phyloP scores from a whole-genome alignment of 2,888 invertebrate genomes.

The Thereva unica region DNA sequence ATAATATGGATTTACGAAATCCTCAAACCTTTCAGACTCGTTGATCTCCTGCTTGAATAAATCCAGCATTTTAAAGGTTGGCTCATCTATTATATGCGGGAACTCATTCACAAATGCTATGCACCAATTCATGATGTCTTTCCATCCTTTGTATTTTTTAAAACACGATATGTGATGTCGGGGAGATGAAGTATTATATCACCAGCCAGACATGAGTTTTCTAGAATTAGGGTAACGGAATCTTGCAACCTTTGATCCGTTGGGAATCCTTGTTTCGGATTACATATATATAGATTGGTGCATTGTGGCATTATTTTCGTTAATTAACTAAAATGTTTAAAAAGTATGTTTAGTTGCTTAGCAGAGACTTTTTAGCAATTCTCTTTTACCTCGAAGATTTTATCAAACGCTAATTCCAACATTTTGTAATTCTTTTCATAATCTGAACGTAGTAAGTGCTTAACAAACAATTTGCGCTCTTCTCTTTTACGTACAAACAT shows the following conservation, averaged over 20 bases:
- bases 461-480: conserved; percentile 43
- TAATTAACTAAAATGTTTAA: conserved; percentile 41
- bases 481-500: conserved; percentile 42
- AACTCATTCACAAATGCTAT: conserved; percentile 43
- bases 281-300: conserved; percentile 40
- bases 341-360: background rate
- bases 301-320: conserved; percentile 43
- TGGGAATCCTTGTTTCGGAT: conserved; percentile 41
- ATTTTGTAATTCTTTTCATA: conserved; percentile 46
- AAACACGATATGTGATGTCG: conserved; percentile 44
- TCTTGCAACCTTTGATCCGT: conserved; percentile 24
- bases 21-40: conserved; percentile 38
- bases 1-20: conserved; percentile 41
- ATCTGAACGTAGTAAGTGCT: conserved; percentile 42
- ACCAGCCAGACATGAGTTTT: conserved; percentile 37
- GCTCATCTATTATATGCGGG: conserved; percentile 42
- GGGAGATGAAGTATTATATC: conserved; percentile 47
- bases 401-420: conserved; percentile 43
- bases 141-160: conserved; percentile 43
- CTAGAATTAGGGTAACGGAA: background rate
- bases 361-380: background rate
- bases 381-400: conserved; percentile 44
- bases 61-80: conserved; percentile 43
- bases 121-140: conserved; percentile 44
- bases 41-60: conserved; percentile 45